phyloP scores from a whole-genome alignment of 35 echinoderm and acorn worm species.

The Apostichopus californicus region DNA sequence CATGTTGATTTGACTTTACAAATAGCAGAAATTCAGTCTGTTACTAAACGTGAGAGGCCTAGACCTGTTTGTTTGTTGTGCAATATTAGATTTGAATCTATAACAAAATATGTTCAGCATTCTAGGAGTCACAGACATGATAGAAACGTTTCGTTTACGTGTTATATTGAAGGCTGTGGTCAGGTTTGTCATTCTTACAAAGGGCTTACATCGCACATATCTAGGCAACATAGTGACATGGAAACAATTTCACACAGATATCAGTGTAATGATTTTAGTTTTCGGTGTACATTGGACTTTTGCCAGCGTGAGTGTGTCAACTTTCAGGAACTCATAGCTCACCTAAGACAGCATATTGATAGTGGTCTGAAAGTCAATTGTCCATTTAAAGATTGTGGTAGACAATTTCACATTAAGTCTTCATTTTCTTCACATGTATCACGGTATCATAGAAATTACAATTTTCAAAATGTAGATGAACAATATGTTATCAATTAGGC shows the following conservation, averaged over 20 bases:
- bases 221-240: not conserved
- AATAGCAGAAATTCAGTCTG: too few relatives aligned
- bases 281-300: not conserved
- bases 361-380: not conserved
- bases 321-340: not conserved
- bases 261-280: not conserved
- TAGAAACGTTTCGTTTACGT: not conserved
- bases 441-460: not conserved
- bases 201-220: not conserved
- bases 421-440: not conserved
- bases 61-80: not conserved
- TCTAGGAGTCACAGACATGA: constrained; percentile 4
- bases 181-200: not conserved
- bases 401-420: not conserved
- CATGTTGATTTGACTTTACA: too few relatives aligned
- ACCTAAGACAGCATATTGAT: not conserved
- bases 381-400: not conserved
- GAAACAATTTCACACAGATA: not conserved
- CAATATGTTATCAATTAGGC: not conserved
- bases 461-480: not conserved
- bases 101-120: constrained; percentile 1
- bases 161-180: not conserved
- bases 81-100: not conserved
- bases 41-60: not conserved
- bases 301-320: not conserved